Evolutionary conservation across 2,113 vertebrate species (phyloP), one percentile per base, ranked within the genome.

Genomic region (Cyrtonyx montezumae): DNA sequence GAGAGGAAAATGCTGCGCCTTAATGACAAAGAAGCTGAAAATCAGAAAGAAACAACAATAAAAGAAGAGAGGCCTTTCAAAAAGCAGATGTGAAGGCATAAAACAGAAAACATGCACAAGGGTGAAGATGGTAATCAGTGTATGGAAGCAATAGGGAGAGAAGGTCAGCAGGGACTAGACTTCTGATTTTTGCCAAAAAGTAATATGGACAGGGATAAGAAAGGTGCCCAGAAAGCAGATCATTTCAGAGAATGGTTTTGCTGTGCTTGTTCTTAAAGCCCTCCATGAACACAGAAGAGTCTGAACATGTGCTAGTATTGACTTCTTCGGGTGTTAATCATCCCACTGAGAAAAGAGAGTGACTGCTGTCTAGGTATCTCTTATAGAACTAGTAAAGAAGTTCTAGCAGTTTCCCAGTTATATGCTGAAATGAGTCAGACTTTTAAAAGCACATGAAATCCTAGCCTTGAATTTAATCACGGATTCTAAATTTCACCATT

Each of bases 1-100:
- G 55, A 90, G 65, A 85, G 79, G 84, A 94, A 87, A 92, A 89
- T 37, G 45, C 40, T 76, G 67, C 19, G 74, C 26, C 13, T 62
- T 28, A 87, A 80, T 22, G 55, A 85, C 26, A 63, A 28, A 59
- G 49, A 66, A 85, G 51, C 42, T 83, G 75, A 71, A 79, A 94
- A 88, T 30, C 6, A 55, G 22, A 2, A 87, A 70, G 28, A 82
- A 91, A 40, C 25, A 83, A 13, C 8, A 58, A 70, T 12, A 90
- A 55, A 49, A 46, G 62, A 32, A 28, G 19, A 79, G 19, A 87
- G 21, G 42, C 58, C 56, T 71, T 79, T 49, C 43, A 19, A 74
- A 85, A 87, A 79, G 30, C 56, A 94, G 34, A 86, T 28, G 21
- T 19, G 34, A 84, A 90, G 25, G 36, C 48, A 77, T 28, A 70